Percentiles rank a stretch among this genome's conserved stretches.
These are phyloP conservation scores for Taxidea taxus DNA, from an alignment of 2,113 vertebrate species.

Conservation along the genomic window DNA sequence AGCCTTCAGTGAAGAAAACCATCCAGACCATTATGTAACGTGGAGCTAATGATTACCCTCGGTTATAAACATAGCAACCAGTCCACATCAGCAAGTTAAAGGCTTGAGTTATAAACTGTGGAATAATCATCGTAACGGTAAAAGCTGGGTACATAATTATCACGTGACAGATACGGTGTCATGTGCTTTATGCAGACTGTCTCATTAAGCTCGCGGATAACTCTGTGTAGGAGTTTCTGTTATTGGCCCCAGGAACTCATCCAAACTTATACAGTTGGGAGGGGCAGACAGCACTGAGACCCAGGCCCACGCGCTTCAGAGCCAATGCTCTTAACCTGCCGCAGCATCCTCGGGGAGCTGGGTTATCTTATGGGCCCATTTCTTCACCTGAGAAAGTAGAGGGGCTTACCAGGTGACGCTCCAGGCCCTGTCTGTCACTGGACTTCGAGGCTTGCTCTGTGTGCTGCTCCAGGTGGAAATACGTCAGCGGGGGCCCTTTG, in stretches of 20 bases:
- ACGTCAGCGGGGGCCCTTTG: background rate
- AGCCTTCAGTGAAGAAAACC: background rate
- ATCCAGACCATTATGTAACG: background rate
- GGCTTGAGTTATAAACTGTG: background rate
- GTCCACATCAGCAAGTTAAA: background rate
- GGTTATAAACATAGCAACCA: background rate
- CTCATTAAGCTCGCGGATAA: background rate
- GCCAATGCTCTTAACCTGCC: background rate
- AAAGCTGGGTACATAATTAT: background rate
- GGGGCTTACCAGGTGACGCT: background rate
- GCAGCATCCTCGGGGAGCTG: background rate
- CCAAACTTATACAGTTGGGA: background rate
- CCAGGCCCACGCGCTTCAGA: background rate
- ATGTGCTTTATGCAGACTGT: no score
- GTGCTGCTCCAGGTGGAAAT: background rate
- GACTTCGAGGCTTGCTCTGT: background rate
- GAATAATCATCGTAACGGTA: background rate
- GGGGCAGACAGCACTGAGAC: background rate
- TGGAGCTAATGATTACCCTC: background rate
- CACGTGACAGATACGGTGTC: accelerated
- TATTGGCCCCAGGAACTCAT: background rate
- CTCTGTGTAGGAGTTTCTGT: background rate
- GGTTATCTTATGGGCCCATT: background rate
- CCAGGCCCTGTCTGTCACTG: background rate
- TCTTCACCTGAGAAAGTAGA: background rate